Base-by-base conservation (phyloP, 2,888 invertebrate species). In the Patella caerulea region DNA sequence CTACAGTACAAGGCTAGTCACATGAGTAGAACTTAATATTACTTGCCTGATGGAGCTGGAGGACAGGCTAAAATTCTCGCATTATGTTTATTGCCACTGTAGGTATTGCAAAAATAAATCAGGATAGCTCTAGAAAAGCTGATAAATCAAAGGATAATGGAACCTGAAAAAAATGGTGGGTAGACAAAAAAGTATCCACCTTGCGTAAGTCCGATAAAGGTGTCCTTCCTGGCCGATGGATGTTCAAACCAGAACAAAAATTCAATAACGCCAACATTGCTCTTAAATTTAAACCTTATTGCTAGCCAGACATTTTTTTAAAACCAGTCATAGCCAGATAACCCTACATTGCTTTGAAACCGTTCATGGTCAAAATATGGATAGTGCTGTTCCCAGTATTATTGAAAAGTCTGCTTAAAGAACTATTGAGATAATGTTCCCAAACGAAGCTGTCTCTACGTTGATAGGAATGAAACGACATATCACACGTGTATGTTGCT, bases 241-340 rank as follows among this genome's bases (percentile, higher is more conserved):
- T 74, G 65, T 34, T 56, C 74, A 29, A 59, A 54, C 52, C 70
- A 75, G 53, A 72, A 69, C 54, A 75, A 75, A 75, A 71, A 71
- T 70, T 75, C 71, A 15, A 65, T 74, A 9, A 15, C 2, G 65
- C 74, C 74, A 65, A 17, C 74, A 56, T 34, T 74, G 74, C 45
- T 34, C 11, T 65, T 9, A n/a, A 56, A 74, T n/a, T 74, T 74
- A 74, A 74, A 24, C n/a, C 29, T 34, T 65, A 56, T 74, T 15
- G 34, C 17, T 74, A 19, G 15, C 56, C n/a, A 14, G 34, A n/a
- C 34, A 74, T 59, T 74, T 56, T 59, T 74, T 74, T 45, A 74
- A 74, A 74, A 7, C 45, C 12, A 74, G 59, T n/a, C 74, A 74
- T 59, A 7, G 45, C 45, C 7, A 45, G 7, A 45, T 45, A 45